A percentile compares a stretch with the other conserved stretches of the same genome.
Evolutionary conservation across 2,113 vertebrate genomes (phyloP).

Genomic region (Sinocyclocheilus grahami): DNA sequence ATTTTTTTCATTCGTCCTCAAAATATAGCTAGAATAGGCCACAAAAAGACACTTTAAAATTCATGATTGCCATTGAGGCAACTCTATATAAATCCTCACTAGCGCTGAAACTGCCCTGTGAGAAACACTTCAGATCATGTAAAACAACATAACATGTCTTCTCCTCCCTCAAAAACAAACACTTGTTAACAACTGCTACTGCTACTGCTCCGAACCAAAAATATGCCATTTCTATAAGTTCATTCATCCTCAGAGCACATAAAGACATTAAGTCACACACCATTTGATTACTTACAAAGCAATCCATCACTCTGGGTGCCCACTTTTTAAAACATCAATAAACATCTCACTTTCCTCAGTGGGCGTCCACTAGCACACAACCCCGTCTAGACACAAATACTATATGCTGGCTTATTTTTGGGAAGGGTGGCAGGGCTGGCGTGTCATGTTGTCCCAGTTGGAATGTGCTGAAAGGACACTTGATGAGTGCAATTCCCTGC

Average conservation of each 20-base stretch:
- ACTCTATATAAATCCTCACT: not conserved
- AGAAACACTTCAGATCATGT: not conserved
- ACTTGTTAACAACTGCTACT: not conserved
- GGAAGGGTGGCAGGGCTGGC: slow-evolving; percentile 31
- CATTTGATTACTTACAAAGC: not conserved
- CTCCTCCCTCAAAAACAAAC: not conserved
- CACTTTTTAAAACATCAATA: slow-evolving; percentile 7
- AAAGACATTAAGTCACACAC: not conserved
- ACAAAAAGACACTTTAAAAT: not conserved
- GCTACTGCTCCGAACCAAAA: not conserved
- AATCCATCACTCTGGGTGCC: not conserved
- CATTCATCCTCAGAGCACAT: not conserved
- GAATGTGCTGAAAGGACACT: slow-evolving; percentile 40
- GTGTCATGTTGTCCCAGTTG: slow-evolving; percentile 43
- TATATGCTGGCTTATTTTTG: slow-evolving; percentile 51
- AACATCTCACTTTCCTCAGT: not conserved
- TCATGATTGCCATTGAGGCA: not conserved
- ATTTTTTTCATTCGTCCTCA: not conserved
- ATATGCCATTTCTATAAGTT: not conserved
- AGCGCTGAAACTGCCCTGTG: not conserved
- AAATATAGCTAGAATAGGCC: not conserved
- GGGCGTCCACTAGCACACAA: not conserved
- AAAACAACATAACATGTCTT: not conserved
- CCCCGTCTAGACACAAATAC: slow-evolving; percentile 46
- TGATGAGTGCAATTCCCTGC: slow-evolving; percentile 43